Evolutionary conservation across 2,888 invertebrate species (phyloP), one percentile per base, ranked within the genome.

Genomic region (Mesodorylaimus sp.): DNA sequence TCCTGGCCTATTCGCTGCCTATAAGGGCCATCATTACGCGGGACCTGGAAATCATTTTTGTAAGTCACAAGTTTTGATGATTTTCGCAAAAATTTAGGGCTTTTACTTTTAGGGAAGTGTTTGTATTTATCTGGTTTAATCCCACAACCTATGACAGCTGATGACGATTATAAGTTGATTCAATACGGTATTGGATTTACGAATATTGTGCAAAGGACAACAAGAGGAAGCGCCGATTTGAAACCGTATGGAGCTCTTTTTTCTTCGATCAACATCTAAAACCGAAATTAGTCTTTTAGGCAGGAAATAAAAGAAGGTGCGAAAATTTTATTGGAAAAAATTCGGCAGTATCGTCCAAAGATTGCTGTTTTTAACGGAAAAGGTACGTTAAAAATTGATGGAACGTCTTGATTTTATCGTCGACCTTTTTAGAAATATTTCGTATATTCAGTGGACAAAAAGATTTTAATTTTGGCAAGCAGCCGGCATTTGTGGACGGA

Each of bases 21-120:
- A 87, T 73, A 88, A 89, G 70, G 91, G 91, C 2, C 93, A 93
- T 72, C 91, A 95, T 72, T 95, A 95, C 74, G 91, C 93, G 48
- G 93, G 93, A 47, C 91, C 91, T 43, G 93, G 93, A 43, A 95
- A 95, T 74, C 95, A 95, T 74, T 93, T 95, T 74, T 95, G 93
- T 79, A 67, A 76, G 77, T n/a, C n/a, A n/a, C n/a, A n/a, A n/a
- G n/a, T n/a, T n/a, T n/a, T n/a, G n/a, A n/a, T n/a, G n/a, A n/a
- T n/a, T n/a, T n/a, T n/a, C n/a, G n/a, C n/a, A n/a, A n/a, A n/a
- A n/a, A n/a, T n/a, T n/a, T n/a, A n/a, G n/a, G n/a, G n/a, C n/a
- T n/a, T n/a, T n/a, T n/a, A 47, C 50, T 60, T 57, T 26, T 67
- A 79, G 78, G 79, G 93, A 91, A 91, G 74, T 93, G 91, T 69